Percentiles rank a stretch among this genome's conserved stretches.
Conservation (phyloP, 2,797 vertebrate genomes). For the Anableps anableps region DNA sequence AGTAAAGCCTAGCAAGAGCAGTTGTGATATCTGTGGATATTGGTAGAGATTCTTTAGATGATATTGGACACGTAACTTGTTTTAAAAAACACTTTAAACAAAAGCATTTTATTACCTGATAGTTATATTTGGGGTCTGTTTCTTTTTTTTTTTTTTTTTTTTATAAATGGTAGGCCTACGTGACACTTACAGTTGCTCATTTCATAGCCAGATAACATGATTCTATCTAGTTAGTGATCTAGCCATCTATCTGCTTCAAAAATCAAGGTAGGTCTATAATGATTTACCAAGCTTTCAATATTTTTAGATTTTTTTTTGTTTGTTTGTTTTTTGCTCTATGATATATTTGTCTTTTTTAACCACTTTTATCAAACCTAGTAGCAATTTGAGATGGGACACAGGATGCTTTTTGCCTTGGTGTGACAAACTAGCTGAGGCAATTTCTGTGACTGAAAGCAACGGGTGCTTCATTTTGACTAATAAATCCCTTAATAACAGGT, state of each 20-base stretch:
- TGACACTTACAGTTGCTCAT: too few relatives aligned
- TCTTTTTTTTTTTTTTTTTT: neutral
- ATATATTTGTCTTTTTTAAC: neutral
- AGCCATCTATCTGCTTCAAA: neutral
- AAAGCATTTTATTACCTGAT: neutral
- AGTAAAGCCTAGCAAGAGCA: neutral
- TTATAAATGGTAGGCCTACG: too few relatives aligned
- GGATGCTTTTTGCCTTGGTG: neutral
- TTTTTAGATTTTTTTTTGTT: neutral
- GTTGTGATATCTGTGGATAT: neutral
- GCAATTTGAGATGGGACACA: neutral
- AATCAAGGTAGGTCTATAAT: neutral
- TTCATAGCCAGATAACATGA: neutral
- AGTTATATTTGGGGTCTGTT: neutral
- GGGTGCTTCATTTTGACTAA: neutral
- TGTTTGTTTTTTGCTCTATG: neutral
- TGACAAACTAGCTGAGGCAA: neutral
- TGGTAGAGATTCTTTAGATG: neutral
- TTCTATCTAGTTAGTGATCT: neutral
- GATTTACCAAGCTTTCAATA: neutral
- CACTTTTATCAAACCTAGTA: neutral
- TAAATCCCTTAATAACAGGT: neutral
- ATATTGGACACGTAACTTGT: neutral
- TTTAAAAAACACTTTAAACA: neutral
- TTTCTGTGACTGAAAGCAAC: constrained; percentile 1